Base-by-base conservation (phyloP, 2,113 vertebrate genomes). In the Petrocephalus zakoni region DNA sequence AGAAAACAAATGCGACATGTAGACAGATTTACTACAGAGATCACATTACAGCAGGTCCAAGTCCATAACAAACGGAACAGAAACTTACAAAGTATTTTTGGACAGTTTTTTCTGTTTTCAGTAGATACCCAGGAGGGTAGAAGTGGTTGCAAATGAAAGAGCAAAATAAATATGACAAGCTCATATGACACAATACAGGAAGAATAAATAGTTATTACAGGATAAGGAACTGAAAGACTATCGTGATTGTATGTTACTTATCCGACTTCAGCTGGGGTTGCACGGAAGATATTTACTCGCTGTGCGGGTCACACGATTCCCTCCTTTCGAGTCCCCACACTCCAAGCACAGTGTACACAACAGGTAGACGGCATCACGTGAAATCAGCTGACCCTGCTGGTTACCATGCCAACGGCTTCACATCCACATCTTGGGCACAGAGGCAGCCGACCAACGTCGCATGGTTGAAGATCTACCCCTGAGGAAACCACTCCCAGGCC, bases 121-220 rank as follows among this genome's bases (percentile, higher is more conserved):
- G 49, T 52, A 81, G 21, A 42, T 81, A 81, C 29, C 61, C 64
- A 87, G 47, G 17, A 87, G 15, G 47, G 47, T 51, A 6, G 7
- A 72, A 34, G 5, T n/a, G 75, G 64, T 17, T 78, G 49, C 25
- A 75, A 87, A 22, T 34, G n/a, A 87, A 72, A 53, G 29, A 49
- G 25, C 82, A 85, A 51, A 85, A 55, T 88, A 78, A 87, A 87
- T 68, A 87, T 8, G 13, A 51, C 61, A 87, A 72, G 29, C 56
- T 52, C 22, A 72, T 64, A 64, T 47, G 25, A 55, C 52, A 86
- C 52, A 34, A 34, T 86, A 15, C n/a, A 55, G 84, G 17, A 46
- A 19, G 56, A 86, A 55, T 56, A 29, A 86, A 56, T 34, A 68
- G 61, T 21, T 64, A 64, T 64, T 64, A 64, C 61, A 64, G 52